These are phyloP conservation scores for Drosophila pruinosa DNA, from an alignment of 1,140 invertebrate species.

Conservation along the genomic window DNA sequence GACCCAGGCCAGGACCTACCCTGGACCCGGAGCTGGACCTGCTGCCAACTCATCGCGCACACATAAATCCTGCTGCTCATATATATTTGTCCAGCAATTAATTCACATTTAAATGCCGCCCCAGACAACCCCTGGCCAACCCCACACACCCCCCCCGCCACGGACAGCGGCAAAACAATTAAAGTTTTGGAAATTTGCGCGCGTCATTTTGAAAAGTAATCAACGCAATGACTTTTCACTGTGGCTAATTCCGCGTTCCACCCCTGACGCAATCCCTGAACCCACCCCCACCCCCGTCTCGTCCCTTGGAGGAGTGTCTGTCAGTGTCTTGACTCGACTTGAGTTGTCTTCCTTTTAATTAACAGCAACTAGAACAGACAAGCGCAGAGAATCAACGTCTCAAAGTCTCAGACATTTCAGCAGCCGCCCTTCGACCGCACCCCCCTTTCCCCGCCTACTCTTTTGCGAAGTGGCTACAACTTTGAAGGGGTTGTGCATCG, in stretches of 20 bases:
- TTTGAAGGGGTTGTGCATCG: slow-evolving; percentile 8
- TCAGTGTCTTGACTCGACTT: slow-evolving; percentile 41
- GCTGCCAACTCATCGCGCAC: slow-evolving; percentile 51
- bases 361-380: slow-evolving; percentile 64
- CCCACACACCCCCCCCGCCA: neutral
- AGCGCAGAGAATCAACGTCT: slow-evolving; percentile 56
- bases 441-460: neutral
- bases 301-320: neutral
- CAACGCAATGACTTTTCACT: slow-evolving; percentile 81
- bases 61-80: slow-evolving; percentile 75
- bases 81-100: slow-evolving; percentile 69
- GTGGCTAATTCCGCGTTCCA: slow-evolving; percentile 69
- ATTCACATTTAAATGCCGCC: slow-evolving; percentile 78
- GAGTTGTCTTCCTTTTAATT: slow-evolving; percentile 80
- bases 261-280: neutral
- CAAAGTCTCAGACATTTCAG: neutral
- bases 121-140: slow-evolving; percentile 9
- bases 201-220: slow-evolving; percentile 80
- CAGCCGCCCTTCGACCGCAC: slow-evolving; percentile 25
- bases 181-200: slow-evolving; percentile 73
- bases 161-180: slow-evolving; percentile 58
- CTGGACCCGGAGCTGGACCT: too few relatives aligned
- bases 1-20: slow-evolving; percentile 16
- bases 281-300: neutral
- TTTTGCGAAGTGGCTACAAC: neutral